These are phyloP conservation scores for Sander lucioperca DNA, from an alignment of 2,113 vertebrate species.

Conservation along the genomic window DNA sequence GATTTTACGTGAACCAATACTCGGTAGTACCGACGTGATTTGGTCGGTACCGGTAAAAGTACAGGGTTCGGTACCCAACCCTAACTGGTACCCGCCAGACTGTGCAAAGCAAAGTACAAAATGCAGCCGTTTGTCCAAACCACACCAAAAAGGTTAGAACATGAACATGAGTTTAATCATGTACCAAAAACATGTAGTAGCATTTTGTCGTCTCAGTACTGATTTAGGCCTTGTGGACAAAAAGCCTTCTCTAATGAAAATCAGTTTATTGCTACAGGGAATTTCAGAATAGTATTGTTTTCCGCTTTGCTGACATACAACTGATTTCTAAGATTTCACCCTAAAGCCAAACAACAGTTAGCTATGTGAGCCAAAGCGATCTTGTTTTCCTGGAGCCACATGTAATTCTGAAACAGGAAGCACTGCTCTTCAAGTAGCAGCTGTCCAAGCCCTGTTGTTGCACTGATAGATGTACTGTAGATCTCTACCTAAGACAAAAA, in stretches of 20 bases:
- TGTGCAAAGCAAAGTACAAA: background rate
- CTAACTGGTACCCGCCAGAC: background rate
- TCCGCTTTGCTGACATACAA: constrained; percentile 24
- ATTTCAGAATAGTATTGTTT: constrained; percentile 23
- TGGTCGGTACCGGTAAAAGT: too few species aligned
- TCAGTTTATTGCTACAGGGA: constrained; percentile 2
- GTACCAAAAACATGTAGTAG: background rate
- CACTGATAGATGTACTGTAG: constrained; percentile 35
- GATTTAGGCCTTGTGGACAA: background rate
- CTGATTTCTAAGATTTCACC: constrained; percentile 32
- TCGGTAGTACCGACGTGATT: too few species aligned
- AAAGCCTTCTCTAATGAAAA: background rate
- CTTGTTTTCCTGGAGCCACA: constrained; percentile 45
- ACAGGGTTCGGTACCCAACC: too few species aligned
- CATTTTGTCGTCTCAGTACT: background rate
- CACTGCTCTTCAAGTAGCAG: constrained; percentile 38
- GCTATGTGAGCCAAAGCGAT: constrained; percentile 32
- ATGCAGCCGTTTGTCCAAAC: background rate
- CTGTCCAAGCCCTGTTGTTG: constrained; percentile 42
- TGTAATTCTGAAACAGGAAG: constrained; percentile 38
- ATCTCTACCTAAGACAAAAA: constrained; percentile 47
- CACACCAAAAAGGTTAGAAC: background rate
- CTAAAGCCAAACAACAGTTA: constrained; percentile 19
- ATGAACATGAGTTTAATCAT: background rate
- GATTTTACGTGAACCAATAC: too few species aligned